Conservation (phyloP, 2,113 vertebrate species). For the Pelusios castaneus region DNA sequence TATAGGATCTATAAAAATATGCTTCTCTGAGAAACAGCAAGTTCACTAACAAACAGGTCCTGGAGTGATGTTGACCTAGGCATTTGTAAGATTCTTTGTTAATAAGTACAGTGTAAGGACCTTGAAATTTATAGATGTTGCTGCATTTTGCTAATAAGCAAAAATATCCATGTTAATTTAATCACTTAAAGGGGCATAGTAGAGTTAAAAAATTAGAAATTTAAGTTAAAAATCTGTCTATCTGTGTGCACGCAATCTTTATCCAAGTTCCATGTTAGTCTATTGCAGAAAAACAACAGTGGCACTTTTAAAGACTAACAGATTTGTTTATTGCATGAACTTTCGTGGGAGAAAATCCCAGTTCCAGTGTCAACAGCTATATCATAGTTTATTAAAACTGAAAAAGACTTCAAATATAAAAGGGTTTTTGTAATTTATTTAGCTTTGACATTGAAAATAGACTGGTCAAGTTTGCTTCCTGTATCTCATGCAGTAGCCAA, state of each 20-base stretch:
- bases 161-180: constrained; percentile 50
- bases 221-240: constrained; percentile 31
- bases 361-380: constrained; percentile 9
- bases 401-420: not conserved
- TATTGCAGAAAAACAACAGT: too few relatives aligned
- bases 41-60: constrained; percentile 9
- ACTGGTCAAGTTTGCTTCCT: not conserved
- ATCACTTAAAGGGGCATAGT: constrained; percentile 36
- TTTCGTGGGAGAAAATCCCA: too few relatives aligned
- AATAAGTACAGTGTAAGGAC: not conserved
- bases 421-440: not conserved
- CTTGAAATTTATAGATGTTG: constrained; percentile 28
- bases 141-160: constrained; percentile 35
- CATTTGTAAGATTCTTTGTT: not conserved
- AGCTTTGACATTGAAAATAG: not conserved
- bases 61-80: constrained; percentile 6
- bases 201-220: constrained; percentile 50
- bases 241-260: not conserved
- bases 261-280: too few relatives aligned
- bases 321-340: too few relatives aligned
- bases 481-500: not conserved
- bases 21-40: constrained; percentile 17
- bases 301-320: too few relatives aligned
- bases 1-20: constrained; percentile 36
- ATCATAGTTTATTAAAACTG: not conserved